Evolutionary conservation across 2,113 vertebrate genomes (phyloP), one percentile per base, ranked within the genome.

Genomic region (Peromyscus californicus): DNA sequence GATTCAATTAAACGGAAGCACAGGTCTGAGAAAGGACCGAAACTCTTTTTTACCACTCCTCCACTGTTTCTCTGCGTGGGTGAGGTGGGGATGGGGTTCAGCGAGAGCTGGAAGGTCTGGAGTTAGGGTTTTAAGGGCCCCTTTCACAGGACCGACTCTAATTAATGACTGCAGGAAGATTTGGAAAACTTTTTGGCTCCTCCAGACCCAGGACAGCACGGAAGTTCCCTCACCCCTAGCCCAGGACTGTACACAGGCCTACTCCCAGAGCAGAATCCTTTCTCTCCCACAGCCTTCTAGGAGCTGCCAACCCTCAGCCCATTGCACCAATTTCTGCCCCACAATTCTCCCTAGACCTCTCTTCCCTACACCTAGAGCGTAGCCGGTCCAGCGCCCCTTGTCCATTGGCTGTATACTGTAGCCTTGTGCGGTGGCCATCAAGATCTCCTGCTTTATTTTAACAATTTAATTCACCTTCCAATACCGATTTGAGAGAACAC

Each of bases 71-170:
- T n/a, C 45, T 0, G 54, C 7, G 42, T 39, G 24, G 42, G 19
- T 39, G 5, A 24, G 75, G 63, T 70, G 82, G 1, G 59, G 61
- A 4, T 69, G 69, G 74, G 87, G 2, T 21, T 12, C 88, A 75
- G 54, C 22, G 42, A 54, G 69, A n/a, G 72, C 72, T 26, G 2
- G n/a, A 45, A 89, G 87, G 61, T 72, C 75, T 65, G n/a, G 45
- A 94, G 93, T 84, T 87, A 91, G 75, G 26, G 85, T 89, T 96
- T 75, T 61, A 72, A 74, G 93, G 97, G 45, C 84, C 93, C 19
- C 72, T 92, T 86, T 9, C 75, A 48, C 15, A 3, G 76, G 29
- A 51, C 86, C 7, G 48, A 65, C 39, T 65, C 93, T 93, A 96
- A 93, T 92, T 76, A 96, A 83, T 5, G 75, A 48, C 54, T 36